Evolutionary conservation across 2,797 vertebrate genomes (phyloP).

Genomic region (Sebastes oblongus): DNA sequence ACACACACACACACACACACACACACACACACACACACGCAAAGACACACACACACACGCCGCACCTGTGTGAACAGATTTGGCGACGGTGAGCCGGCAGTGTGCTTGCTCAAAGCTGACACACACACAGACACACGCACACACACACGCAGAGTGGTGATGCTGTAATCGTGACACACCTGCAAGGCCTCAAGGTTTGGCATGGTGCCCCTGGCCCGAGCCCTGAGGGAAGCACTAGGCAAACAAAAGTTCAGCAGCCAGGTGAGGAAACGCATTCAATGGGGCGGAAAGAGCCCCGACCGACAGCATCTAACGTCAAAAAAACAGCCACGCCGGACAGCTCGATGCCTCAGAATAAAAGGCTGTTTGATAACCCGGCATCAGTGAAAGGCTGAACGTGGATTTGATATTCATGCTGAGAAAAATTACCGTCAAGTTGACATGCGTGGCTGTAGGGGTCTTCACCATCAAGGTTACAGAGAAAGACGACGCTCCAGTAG

Average conservation of each 20-base stretch:
- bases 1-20: constrained; percentile 34
- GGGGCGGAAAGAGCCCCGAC: constrained; percentile 49
- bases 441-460: constrained; percentile 55
- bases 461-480: constrained; percentile 62
- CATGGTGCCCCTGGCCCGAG: constrained; percentile 52
- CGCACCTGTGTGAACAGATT: constrained; percentile 85
- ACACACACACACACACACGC: constrained; percentile 14
- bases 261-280: constrained; percentile 62
- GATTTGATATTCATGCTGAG: constrained; percentile 64
- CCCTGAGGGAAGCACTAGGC: constrained; percentile 62
- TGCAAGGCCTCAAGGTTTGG: constrained; percentile 73
- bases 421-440: constrained; percentile 67
- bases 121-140: constrained; percentile 46
- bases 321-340: constrained; percentile 30
- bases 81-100: constrained; percentile 72
- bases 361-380: constrained; percentile 35
- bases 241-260: constrained; percentile 76
- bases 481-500: constrained; percentile 26
- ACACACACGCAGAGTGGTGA: constrained; percentile 39
- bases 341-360: constrained; percentile 60
- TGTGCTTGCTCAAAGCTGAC: constrained; percentile 72
- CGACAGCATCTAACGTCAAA: constrained; percentile 33
- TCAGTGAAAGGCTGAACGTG: constrained; percentile 54
- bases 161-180: constrained; percentile 76
- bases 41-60: constrained; percentile 34